A percentile compares a stretch with the other conserved stretches of the same genome.
These are phyloP conservation scores for Gavialis gangeticus DNA, from an alignment of 2,113 vertebrate genomes.

Conservation along the genomic window DNA sequence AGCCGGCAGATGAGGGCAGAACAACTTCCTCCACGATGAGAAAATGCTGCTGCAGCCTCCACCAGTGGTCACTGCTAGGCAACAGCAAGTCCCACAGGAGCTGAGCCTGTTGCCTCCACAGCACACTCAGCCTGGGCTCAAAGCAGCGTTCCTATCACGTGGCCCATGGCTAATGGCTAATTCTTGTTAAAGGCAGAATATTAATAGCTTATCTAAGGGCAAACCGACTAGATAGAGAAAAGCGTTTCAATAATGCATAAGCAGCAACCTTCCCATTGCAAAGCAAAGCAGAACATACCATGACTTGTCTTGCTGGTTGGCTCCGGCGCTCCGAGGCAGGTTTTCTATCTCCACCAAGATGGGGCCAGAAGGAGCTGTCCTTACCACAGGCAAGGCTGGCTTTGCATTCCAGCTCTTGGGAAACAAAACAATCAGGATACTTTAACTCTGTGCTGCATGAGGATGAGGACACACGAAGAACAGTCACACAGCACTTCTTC, in stretches of 20 bases:
- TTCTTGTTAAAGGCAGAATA: constrained; percentile 21
- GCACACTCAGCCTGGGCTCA: not conserved
- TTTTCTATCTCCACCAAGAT: constrained; percentile 88
- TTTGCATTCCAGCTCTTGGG: constrained; percentile 76
- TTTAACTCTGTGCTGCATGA: not conserved
- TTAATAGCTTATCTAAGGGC: constrained; percentile 57
- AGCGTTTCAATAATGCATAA: constrained; percentile 23
- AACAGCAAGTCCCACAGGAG: not conserved
- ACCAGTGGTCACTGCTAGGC: not conserved
- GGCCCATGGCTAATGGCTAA: not conserved
- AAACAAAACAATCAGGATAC: constrained; percentile 63
- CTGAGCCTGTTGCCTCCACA: not conserved
- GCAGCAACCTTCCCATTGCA: constrained; percentile 15
- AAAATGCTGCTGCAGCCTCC: not conserved
- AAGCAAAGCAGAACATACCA: constrained; percentile 82
- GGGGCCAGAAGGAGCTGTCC: constrained; percentile 76
- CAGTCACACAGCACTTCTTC: not conserved
- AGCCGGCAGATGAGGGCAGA: not conserved
- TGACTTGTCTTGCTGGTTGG: constrained; percentile 84
- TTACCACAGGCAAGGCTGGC: constrained; percentile 66
- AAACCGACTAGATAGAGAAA: constrained; percentile 30
- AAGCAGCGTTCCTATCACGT: not conserved
- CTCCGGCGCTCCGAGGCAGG: constrained; percentile 86
- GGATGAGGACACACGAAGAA: not conserved
- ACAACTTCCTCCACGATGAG: not conserved